Evolutionary conservation across 2,113 vertebrate genomes (phyloP), one percentile per base, ranked within the genome.

Genomic region (Phodopus roborovskii): DNA sequence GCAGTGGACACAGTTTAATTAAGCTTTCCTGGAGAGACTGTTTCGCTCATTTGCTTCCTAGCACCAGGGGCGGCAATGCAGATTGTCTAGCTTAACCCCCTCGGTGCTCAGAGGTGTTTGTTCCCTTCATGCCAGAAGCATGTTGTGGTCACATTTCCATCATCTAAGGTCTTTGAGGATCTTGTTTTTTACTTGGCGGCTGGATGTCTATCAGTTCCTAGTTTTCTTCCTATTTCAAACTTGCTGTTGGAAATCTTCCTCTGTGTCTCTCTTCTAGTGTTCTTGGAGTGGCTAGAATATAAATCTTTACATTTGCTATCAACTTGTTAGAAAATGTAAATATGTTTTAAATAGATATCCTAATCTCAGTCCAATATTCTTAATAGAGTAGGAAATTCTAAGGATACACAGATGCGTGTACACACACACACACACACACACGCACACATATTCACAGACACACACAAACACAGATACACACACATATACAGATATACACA

Each of bases 311-410:
- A 39, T 94, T 87, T 97, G 12, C 73, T 83, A 22, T 85, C 92
- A 96, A 13, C 17, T 90, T 24, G 50, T 96, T 81, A 91, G 86
- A 95, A 91, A 96, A 90, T n/a, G 4, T 86, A 91, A 92, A 50
- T 68, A 24, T 36, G 15, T 77, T 96, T 96, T 90, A 9, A 79
- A 91, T 92, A 91, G 56, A 56, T 39, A 91, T 73, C 89, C 82
- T 86, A 96, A 56, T 90, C 48, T 90, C 60, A 88, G 30, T 16
- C 90, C 70, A 79, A 12, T 89, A 45, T 62, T 90, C 42, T 94
- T 90, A 84, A 90, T 79, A 92, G 24, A 88, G 62, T 50, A 22
- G 3, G 77, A 92, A 75, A 82, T 90, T 88, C n/a, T 94, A 60
- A 91, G 33, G 33, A 26, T 48, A 48, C 2, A 45, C 45, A 45